Evolutionary conservation across 2,888 invertebrate species (phyloP).

Genomic region (Empis stercorea): DNA sequence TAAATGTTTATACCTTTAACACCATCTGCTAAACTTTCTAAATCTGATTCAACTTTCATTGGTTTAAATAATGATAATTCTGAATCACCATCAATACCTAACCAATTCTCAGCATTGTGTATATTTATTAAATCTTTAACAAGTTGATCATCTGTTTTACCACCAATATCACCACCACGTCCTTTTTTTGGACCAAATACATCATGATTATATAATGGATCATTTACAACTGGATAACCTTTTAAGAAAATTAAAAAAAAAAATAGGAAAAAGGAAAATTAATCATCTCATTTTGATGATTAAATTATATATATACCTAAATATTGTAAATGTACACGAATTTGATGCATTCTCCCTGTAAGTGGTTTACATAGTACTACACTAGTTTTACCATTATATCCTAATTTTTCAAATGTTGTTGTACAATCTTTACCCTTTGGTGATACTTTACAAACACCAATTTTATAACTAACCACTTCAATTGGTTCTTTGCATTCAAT

Average conservation of each 20-base stretch:
- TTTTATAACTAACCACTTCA: slow-evolving; percentile 87
- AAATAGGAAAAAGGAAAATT: neutral
- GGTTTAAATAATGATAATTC: slow-evolving; percentile 71
- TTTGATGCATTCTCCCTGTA: slow-evolving; percentile 98
- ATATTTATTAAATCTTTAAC: slow-evolving; percentile 80
- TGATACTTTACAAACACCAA: slow-evolving; percentile 90
- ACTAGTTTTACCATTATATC: slow-evolving; percentile 79
- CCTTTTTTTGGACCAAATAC: slow-evolving; percentile 92
- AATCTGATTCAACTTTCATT: slow-evolving; percentile 49
- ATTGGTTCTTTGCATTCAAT: slow-evolving; percentile 83
- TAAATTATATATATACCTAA: slow-evolving; percentile 50
- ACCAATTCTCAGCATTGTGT: slow-evolving; percentile 90
- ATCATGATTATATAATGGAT: slow-evolving; percentile 90
- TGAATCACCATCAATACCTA: slow-evolving; percentile 80
- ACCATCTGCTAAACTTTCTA: slow-evolving; percentile 34
- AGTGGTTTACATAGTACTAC: slow-evolving; percentile 88
- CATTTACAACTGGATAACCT: slow-evolving; percentile 96
- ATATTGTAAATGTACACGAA: slow-evolving; percentile 95
- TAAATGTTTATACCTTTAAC: slow-evolving; percentile 29
- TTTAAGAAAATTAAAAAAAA: neutral
- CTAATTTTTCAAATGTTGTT: slow-evolving; percentile 81
- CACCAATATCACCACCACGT: slow-evolving; percentile 73
- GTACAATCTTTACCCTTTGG: slow-evolving; percentile 85
- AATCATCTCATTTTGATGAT: neutral
- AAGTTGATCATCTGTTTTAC: slow-evolving; percentile 78